Conservation (phyloP, 2,888 invertebrate genomes). For the Lamellibrachia columna region DNA sequence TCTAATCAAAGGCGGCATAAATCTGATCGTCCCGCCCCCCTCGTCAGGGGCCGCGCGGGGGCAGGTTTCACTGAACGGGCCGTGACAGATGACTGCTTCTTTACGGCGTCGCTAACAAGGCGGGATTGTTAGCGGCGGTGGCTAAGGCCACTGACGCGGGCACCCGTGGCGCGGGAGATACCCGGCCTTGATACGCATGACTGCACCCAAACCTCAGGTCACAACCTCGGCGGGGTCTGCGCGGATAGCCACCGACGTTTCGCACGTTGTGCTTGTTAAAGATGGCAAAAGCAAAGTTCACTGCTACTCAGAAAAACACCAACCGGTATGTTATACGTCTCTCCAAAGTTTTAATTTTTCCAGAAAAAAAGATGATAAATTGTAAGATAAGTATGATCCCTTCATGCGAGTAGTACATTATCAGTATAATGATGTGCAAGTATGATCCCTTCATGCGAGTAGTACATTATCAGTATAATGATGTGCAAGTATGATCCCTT, state of each 20-base stretch:
- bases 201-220: background rate
- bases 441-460: too few relatives aligned
- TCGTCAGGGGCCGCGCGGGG: background rate
- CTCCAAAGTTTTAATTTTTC: background rate
- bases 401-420: too few relatives aligned
- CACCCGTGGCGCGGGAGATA: background rate
- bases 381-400: background rate
- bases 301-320: too few relatives aligned
- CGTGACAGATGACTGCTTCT: background rate
- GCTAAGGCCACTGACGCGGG: background rate
- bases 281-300: background rate
- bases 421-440: too few relatives aligned
- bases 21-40: background rate
- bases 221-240: background rate
- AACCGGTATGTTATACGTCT: too few relatives aligned
- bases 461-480: too few relatives aligned
- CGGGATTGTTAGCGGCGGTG: background rate
- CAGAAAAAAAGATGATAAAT: background rate
- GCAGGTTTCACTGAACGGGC: background rate
- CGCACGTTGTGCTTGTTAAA: background rate
- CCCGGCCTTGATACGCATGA: background rate
- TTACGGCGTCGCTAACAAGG: slow-evolving; percentile 6
- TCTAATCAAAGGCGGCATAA: background rate
- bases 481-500: background rate
- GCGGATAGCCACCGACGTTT: background rate